A percentile compares a stretch with the other conserved stretches of the same genome.
Conservation (phyloP, 2,888 invertebrate species). For the Agonopterix heracliana region DNA sequence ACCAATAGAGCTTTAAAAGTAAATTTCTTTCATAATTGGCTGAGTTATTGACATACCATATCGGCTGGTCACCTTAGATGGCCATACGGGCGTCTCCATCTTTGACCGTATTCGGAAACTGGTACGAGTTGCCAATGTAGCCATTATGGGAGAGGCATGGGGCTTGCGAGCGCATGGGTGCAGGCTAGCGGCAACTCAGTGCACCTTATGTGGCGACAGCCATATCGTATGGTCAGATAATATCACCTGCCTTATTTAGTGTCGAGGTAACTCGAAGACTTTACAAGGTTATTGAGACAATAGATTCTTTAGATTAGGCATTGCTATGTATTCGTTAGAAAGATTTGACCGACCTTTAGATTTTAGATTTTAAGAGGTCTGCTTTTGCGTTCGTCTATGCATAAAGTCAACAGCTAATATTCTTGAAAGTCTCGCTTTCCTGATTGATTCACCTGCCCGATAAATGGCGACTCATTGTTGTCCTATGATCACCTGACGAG, state of each 20-base stretch:
- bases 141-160: slow-evolving; percentile 28
- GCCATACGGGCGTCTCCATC: slow-evolving; percentile 43
- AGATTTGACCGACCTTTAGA: too few species aligned
- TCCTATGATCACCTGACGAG: too few species aligned
- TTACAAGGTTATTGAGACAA: slow-evolving; percentile 22
- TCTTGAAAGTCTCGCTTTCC: too few species aligned
- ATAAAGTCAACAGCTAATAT: too few species aligned
- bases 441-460: too few species aligned
- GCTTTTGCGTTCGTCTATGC: too few species aligned
- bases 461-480: too few species aligned
- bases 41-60: slow-evolving; percentile 14
- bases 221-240: slow-evolving; percentile 38
- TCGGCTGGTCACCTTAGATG: slow-evolving; percentile 30
- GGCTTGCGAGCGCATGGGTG: slow-evolving; percentile 24
- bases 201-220: slow-evolving; percentile 34
- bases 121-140: slow-evolving; percentile 23
- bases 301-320: neutral
- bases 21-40: slow-evolving; percentile 2
- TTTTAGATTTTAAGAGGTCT: neutral
- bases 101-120: slow-evolving; percentile 49
- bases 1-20: slow-evolving; percentile 1
- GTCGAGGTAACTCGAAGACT: slow-evolving; percentile 20
- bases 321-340: neutral
- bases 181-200: slow-evolving; percentile 28
- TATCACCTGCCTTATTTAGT: slow-evolving; percentile 28